phyloP scores from a whole-genome alignment of 2,113 vertebrate genomes.

The Rhynchomys soricoides region DNA sequence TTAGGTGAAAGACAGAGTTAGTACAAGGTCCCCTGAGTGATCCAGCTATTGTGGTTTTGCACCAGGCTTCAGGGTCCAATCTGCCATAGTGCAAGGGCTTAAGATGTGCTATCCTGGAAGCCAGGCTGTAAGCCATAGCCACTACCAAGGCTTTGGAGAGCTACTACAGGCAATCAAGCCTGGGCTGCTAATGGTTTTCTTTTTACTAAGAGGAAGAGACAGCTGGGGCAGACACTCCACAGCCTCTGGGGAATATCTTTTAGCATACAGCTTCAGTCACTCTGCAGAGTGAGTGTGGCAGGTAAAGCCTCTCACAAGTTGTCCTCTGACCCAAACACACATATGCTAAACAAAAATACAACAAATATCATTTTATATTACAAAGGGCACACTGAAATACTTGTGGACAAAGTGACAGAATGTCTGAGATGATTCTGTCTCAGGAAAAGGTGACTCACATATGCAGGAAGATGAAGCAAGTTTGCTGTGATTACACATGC shows the following conservation, averaged over 20 bases:
- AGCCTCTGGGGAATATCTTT: not conserved
- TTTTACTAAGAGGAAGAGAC: conserved; percentile 9
- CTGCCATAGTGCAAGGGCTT: conserved; percentile 69
- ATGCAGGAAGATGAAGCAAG: not conserved
- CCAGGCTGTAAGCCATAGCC: not conserved
- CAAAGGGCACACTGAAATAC: not conserved
- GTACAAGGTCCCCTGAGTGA: conserved; percentile 33
- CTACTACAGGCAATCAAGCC: conserved; percentile 2
- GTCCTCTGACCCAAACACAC: not conserved
- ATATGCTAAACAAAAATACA: not conserved
- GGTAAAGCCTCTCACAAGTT: not conserved
- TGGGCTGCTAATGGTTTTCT: not conserved
- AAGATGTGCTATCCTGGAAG: not conserved
- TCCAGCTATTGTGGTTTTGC: conserved; percentile 61
- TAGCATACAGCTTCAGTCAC: not conserved
- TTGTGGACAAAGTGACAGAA: not conserved
- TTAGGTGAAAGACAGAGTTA: conserved; percentile 77
- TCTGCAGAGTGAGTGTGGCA: not conserved
- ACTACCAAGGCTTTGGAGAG: not conserved
- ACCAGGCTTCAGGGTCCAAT: conserved; percentile 57
- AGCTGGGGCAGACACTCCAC: not conserved
- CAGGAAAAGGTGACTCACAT: not conserved
- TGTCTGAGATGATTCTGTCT: not conserved
- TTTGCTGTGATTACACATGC: not conserved
- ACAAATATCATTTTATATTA: not conserved